A percentile compares a stretch with the other conserved stretches of the same genome.
Evolutionary conservation across 1,140 invertebrate species (phyloP).

Genomic region (Gryon sp.): DNA sequence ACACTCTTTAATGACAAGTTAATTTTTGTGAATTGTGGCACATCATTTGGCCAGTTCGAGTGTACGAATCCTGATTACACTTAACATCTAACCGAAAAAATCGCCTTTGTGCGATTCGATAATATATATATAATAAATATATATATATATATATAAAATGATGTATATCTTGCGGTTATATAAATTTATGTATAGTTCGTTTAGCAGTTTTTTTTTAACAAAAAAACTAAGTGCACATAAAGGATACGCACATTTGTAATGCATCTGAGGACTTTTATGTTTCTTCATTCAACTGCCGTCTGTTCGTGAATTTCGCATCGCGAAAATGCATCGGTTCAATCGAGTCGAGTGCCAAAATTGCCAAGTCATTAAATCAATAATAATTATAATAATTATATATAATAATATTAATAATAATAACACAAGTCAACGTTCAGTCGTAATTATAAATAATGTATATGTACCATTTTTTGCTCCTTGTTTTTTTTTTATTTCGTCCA

Average conservation of each 20-base stretch:
- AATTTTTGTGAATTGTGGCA: too few relatives aligned
- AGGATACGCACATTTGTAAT: conserved; percentile 57
- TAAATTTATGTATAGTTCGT: conserved; percentile 44
- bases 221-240: conserved; percentile 50
- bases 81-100: too few relatives aligned
- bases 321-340: conserved; percentile 30
- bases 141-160: conserved; percentile 22
- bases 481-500: background rate
- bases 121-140: conserved; percentile 11
- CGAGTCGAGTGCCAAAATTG: conserved; percentile 57
- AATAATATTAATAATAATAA: too few relatives aligned
- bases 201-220: conserved; percentile 14
- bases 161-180: conserved; percentile 38
- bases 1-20: too few relatives aligned
- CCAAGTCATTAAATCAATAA: too few relatives aligned
- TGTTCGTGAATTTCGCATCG: conserved; percentile 19
- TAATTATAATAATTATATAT: too few relatives aligned
- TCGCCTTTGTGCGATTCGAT: too few relatives aligned
- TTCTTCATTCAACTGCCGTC: background rate
- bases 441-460: too few relatives aligned
- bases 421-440: background rate
- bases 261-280: conserved; percentile 21
- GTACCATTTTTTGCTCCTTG: background rate
- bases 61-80: background rate
- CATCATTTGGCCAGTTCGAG: too few relatives aligned